Conservation (phyloP, 2,888 invertebrate genomes). For the Rhodophaea formosa region DNA sequence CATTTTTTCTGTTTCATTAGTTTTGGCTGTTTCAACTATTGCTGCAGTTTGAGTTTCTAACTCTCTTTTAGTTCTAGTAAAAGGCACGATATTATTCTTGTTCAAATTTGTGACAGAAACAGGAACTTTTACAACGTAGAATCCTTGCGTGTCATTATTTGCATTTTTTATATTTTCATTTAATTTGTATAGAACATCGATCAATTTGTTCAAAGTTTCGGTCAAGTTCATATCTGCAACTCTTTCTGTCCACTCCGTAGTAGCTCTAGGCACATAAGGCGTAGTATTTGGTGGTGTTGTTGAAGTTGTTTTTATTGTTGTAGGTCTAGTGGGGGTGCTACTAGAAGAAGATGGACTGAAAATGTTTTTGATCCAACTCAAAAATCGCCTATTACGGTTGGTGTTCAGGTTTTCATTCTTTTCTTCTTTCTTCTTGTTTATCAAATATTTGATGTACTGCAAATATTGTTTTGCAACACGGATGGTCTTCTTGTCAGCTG, state of each 20-base stretch:
- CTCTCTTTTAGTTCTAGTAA: neutral
- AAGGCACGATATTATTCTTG: neutral
- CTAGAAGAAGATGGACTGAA: neutral
- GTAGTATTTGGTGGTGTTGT: too few species aligned
- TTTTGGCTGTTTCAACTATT: neutral
- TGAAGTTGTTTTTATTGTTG: neutral
- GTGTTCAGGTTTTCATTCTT: neutral
- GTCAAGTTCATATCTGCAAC: neutral
- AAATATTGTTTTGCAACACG: neutral
- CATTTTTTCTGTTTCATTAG: neutral
- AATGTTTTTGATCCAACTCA: neutral
- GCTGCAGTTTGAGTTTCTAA: neutral
- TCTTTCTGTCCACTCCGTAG: neutral
- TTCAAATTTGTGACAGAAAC: neutral
- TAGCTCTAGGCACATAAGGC: neutral
- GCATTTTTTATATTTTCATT: neutral
- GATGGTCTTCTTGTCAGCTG: neutral
- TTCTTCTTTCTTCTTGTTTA: neutral
- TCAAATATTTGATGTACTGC: neutral
- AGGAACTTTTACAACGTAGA: neutral
- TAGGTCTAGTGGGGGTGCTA: neutral
- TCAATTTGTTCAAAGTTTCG: neutral
- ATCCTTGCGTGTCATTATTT: neutral
- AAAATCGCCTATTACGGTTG: neutral
- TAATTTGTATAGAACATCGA: neutral